A percentile compares a stretch with the other conserved stretches of the same genome.
phyloP scores from a whole-genome alignment of 2,797 vertebrate genomes.

The Lycodopsis pacificus region DNA sequence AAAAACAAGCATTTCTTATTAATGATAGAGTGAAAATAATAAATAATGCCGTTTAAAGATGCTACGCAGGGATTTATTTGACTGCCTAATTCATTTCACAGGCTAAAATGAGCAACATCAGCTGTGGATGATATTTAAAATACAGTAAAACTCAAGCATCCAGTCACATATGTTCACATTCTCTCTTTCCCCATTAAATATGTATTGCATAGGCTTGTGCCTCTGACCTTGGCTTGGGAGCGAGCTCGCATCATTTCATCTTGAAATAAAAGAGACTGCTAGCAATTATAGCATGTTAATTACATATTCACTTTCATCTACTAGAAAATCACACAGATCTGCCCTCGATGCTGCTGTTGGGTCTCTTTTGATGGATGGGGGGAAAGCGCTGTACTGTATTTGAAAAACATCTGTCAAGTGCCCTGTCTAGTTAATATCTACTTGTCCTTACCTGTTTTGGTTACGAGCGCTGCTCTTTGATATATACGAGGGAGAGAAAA shows the following conservation, averaged over 20 bases:
- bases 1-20: conserved; percentile 24
- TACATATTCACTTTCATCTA: conserved; percentile 95
- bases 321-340: conserved; percentile 56
- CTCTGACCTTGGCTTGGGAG: conserved; percentile 91
- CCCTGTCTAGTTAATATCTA: conserved; percentile 42
- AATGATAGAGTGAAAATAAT: conserved; percentile 49
- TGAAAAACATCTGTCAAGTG: conserved; percentile 59
- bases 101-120: conserved; percentile 36
- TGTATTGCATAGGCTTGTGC: conserved; percentile 78
- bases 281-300: conserved; percentile 94
- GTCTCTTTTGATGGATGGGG: conserved; percentile 48
- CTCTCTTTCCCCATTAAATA: conserved; percentile 87
- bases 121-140: conserved; percentile 37
- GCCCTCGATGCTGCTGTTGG: conserved; percentile 50
- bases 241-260: conserved; percentile 91
- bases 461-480: neutral
- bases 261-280: conserved; percentile 92
- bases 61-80: conserved; percentile 30
- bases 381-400: conserved; percentile 27
- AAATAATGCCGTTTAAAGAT: conserved; percentile 58
- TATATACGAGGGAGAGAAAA: neutral
- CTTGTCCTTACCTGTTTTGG: conserved; percentile 43
- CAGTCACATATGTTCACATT: conserved; percentile 76
- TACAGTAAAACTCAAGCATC: conserved; percentile 21
- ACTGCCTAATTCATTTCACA: conserved; percentile 25